phyloP scores from a whole-genome alignment of 2,113 vertebrate species.

The Merops nubicus region DNA sequence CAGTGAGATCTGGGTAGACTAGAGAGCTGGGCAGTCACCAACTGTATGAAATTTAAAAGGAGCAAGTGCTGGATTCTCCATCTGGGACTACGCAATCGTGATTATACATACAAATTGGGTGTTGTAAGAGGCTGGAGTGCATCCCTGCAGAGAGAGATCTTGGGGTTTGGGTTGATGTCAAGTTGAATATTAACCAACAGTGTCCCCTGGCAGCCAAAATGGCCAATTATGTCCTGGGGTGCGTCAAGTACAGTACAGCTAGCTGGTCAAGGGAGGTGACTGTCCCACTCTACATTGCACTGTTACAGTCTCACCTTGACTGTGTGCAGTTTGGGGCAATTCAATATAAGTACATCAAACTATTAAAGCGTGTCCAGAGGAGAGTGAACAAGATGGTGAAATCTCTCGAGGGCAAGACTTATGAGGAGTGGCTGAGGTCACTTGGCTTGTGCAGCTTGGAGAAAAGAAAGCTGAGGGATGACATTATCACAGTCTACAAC shows the following conservation, averaged over 20 bases:
- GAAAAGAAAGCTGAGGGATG: not conserved
- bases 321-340: not conserved
- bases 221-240: not conserved
- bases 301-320: rapidly evolving
- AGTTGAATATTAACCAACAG: not conserved
- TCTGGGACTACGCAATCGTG: not conserved
- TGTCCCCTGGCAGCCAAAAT: not conserved
- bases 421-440: not conserved
- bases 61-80: not conserved
- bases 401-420: rapidly evolving
- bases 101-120: not conserved
- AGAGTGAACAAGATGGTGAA: not conserved
- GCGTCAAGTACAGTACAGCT: not conserved
- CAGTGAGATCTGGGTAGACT: not conserved
- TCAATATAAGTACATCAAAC: not conserved
- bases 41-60: not conserved
- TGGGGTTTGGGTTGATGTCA: not conserved
- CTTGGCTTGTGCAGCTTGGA: not conserved
- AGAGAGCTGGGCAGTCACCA: not conserved
- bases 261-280: not conserved
- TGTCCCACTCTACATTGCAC: not conserved
- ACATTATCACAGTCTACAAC: not conserved
- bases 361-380: not conserved
- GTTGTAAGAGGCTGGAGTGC: not conserved
- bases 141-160: rapidly evolving